Conservation (phyloP, 2,113 vertebrate genomes). For the Bucco capensis region DNA sequence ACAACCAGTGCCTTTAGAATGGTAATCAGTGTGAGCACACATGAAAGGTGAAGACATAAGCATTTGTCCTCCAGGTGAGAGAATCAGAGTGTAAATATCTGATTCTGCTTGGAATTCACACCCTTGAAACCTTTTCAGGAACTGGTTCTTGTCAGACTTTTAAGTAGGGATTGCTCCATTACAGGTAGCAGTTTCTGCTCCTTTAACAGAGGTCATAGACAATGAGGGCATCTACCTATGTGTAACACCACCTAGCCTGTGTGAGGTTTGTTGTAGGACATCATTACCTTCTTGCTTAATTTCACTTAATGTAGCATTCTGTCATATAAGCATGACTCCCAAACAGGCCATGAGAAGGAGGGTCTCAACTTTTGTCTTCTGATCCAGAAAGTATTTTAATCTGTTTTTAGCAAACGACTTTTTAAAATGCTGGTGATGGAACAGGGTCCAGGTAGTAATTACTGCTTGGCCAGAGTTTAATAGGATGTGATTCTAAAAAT, state of each 20-base stretch:
- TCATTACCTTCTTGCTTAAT: background rate
- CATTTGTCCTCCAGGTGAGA: background rate
- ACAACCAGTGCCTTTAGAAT: background rate
- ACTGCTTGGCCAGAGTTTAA: background rate
- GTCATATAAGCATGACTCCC: background rate
- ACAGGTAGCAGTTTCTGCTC: background rate
- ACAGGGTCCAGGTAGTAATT: background rate
- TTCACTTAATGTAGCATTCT: background rate
- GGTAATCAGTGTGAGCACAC: background rate
- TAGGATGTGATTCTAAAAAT: background rate
- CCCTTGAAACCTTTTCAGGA: background rate
- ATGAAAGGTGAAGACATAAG: background rate
- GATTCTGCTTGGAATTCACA: background rate
- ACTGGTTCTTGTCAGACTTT: background rate
- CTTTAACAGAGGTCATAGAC: background rate
- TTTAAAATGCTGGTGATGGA: background rate
- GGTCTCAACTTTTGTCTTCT: background rate
- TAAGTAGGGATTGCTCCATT: background rate
- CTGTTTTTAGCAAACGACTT: background rate
- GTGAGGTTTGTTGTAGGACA: background rate
- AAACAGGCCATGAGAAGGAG: background rate
- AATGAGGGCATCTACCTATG: background rate
- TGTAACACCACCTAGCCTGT: background rate
- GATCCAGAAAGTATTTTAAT: background rate
- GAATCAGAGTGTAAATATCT: background rate